Conservation (phyloP, 2,888 invertebrate genomes). For the Caenorhabditis drosophilae region DNA sequence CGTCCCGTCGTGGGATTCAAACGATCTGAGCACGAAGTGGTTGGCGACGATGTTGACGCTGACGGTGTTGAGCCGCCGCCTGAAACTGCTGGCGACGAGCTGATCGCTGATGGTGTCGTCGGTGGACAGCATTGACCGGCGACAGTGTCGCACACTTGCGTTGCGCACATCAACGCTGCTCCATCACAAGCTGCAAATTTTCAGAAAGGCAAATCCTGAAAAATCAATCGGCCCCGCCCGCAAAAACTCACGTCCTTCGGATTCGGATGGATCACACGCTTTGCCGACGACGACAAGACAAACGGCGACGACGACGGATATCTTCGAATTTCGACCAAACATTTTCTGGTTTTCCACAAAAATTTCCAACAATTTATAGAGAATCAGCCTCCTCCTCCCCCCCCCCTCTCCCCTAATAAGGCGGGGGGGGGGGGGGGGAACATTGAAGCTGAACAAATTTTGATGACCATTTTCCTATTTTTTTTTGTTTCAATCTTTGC, state of each 20-base stretch:
- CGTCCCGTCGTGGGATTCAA: conserved; percentile 9
- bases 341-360: too few species aligned
- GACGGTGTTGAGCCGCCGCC: not conserved
- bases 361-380: too few species aligned
- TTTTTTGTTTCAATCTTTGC: too few species aligned
- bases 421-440: too few species aligned
- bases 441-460: too few species aligned
- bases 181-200: not conserved
- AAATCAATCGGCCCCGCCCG: too few species aligned
- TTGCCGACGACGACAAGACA: not conserved
- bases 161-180: not conserved
- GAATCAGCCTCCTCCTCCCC: too few species aligned
- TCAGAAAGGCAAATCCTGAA: not conserved
- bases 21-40: conserved; percentile 7
- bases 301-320: not conserved
- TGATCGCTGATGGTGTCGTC: not conserved
- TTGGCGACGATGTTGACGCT: not conserved
- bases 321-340: too few species aligned
- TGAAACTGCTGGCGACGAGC: not conserved
- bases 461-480: too few species aligned
- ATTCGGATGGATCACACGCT: not conserved
- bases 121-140: not conserved
- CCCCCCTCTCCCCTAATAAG: too few species aligned
- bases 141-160: not conserved
- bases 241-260: not conserved